phyloP scores from a whole-genome alignment of 2,797 vertebrate genomes.

The Odontamblyopus rebecca region DNA sequence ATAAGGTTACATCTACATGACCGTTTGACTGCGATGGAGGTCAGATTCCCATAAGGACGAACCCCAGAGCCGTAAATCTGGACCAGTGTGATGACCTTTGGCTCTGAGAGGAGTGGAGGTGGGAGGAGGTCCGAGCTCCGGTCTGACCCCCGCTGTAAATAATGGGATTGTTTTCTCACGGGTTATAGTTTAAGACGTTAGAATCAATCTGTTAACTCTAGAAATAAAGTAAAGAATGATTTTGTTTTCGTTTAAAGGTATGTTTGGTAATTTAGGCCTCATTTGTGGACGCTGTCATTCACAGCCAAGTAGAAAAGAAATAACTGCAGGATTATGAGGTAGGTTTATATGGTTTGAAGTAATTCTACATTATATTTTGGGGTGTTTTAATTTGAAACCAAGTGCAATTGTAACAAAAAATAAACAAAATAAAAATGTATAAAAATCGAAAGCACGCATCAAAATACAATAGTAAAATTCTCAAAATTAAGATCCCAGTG shows the following conservation, averaged over 20 bases:
- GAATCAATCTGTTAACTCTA: not conserved
- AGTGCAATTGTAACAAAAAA: too few relatives aligned
- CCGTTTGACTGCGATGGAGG: conserved; percentile 26
- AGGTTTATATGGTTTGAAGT: too few relatives aligned
- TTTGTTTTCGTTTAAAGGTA: not conserved
- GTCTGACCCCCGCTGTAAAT: conserved; percentile 70
- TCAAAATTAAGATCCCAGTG: not conserved
- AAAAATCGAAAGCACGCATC: too few relatives aligned
- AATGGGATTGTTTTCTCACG: conserved; percentile 45
- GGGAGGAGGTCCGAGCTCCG: conserved; percentile 53
- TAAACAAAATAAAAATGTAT: too few relatives aligned
- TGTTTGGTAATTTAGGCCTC: not conserved
- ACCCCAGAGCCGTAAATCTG: conserved; percentile 62
- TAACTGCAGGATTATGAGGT: too few relatives aligned
- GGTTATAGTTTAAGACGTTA: conserved; percentile 10
- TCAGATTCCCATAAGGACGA: conserved; percentile 59
- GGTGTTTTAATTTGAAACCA: too few relatives aligned
- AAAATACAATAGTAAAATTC: too few relatives aligned
- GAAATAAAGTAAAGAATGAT: not conserved
- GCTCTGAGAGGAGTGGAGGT: conserved; percentile 27
- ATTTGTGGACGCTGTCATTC: not conserved
- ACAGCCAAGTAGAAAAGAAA: not conserved
- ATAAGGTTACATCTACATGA: conserved; percentile 23
- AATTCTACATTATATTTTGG: too few relatives aligned
- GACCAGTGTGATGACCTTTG: conserved; percentile 51